Evolutionary conservation across 2,113 vertebrate species (phyloP), one percentile per base, ranked within the genome.

Genomic region (Myotis yumanensis): DNA sequence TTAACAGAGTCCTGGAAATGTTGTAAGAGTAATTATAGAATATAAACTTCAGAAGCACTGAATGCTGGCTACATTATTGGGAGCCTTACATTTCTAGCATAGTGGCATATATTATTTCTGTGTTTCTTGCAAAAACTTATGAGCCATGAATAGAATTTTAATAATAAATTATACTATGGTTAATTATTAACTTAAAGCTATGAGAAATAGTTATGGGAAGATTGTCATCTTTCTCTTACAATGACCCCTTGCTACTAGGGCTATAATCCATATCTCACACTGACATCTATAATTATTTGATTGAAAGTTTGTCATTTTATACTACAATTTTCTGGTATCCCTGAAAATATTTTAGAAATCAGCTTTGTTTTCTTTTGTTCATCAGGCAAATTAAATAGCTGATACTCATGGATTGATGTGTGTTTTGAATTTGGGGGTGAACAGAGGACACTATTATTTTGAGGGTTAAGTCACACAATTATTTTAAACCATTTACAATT

Each of bases 101-200:
- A 90, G 25, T 82, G n/a, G 32, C 12, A 51, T 83, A 72, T 69
- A n/a, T 71, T 66, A 76, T 90, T 96, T 94, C 71, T 73, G 40
- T 84, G 46, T 87, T 95, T 81, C 81, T 48, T 87, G 12, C 2
- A 95, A 93, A 96, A 95, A 43, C 69, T 90, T 79, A 92, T 91
- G 82, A 94, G 89, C 30, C 37, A n/a, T 89, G 80, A 93, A 80
- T 71, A 97, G 40, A 51, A 96, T 89, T 48, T 23, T 95, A 96
- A 91, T 93, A 92, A 88, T 79, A 86, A 94, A 77, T 86, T 94
- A 12, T 69, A 86, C 20, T 91, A 11, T 97, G 75, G 62, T 89
- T 95, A 96, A 95, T 96, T 88, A 95, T 96, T 97, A 89, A 93
- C 59, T 93, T 77, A 92, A 94, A 93, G 52, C 37, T 92, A 48